Evolutionary conservation across 2,113 vertebrate genomes (phyloP).

Genomic region (Oryzias javanicus): DNA sequence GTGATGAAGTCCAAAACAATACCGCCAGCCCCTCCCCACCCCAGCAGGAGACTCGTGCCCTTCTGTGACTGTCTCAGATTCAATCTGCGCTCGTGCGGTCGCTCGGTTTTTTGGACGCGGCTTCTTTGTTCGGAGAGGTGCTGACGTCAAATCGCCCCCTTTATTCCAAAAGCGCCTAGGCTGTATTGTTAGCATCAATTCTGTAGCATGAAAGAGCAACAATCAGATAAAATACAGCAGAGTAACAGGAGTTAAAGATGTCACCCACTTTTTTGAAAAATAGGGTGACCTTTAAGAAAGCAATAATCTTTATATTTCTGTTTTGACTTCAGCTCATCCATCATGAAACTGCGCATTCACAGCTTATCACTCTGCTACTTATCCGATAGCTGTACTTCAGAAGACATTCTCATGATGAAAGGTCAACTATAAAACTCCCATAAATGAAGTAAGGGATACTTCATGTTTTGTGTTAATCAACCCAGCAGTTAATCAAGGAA

Average conservation of each 20-base stretch:
- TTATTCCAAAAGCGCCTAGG: conserved; percentile 60
- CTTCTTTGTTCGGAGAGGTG: conserved; percentile 63
- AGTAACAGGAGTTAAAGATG: conserved; percentile 27
- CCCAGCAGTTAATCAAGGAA: too few relatives aligned
- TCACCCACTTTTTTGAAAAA: conserved; percentile 19
- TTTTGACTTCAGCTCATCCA: too few relatives aligned
- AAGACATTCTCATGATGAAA: too few relatives aligned
- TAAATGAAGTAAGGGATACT: too few relatives aligned
- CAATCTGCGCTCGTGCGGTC: conserved; percentile 43
- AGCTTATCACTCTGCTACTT: too few relatives aligned
- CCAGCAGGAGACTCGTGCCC: not conserved
- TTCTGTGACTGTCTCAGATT: conserved; percentile 11
- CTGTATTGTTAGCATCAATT: conserved; percentile 54
- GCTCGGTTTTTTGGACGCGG: conserved; percentile 43
- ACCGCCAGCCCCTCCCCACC: not conserved
- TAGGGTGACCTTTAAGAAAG: too few relatives aligned
- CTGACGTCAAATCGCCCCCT: conserved; percentile 66
- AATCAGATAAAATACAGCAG: conserved; percentile 45
- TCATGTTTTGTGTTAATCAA: too few relatives aligned
- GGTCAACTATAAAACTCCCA: too few relatives aligned
- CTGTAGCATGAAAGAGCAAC: conserved; percentile 63
- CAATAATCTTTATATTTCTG: too few relatives aligned
- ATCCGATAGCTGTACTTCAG: too few relatives aligned
- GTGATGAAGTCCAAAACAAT: conserved; percentile 18
- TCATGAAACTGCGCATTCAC: too few relatives aligned